Evolutionary conservation across 2,113 vertebrate species (phyloP), one percentile per base, ranked within the genome.

Genomic region (Gila orcuttii): DNA sequence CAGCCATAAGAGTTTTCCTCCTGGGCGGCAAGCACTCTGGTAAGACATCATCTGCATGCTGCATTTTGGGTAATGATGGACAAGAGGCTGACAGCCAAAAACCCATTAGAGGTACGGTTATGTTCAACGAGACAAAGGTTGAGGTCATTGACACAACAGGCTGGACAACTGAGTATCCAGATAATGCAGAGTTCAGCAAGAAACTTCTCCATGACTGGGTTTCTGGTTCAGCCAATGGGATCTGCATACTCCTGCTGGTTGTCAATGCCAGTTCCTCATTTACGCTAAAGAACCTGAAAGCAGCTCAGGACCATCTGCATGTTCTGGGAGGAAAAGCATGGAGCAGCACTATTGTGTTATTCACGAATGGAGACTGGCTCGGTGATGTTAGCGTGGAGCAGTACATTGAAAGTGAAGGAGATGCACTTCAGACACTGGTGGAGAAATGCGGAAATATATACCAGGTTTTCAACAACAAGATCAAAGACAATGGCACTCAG

Each of bases 1-100:
- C 84, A 59, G 85, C 90, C 10, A 3, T 94, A 47, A 92, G 86
- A 73, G 0, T 94, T 0, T 82, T 93, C 3, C 89, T 95, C 0
- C 17, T 93, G 10, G 91, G 93, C 0, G 87, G 87, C 83, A 81
- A 85, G 8, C 90, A 91, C 88, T 89, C 89, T 1, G 94, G 93
- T 8, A 95, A 93, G 86, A 95, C 92, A 80, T 94, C 92, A 0
- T 91, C 91, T 86, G 93, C 91, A 57, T 93, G 93, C 90, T 93
- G 93, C 77, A 92, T 94, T 79, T 81, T 95, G 82, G 60, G 83
- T 82, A 83, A 74, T 28, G 78, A 89, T n/a, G 23, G 81, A 55
- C 92, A 92, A 76, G 15, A 82, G 31, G 64, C 87, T 0, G 84
- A 86, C 19, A 39, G 55, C 6, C 85, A 75, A 33, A 91, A 89